phyloP scores from a whole-genome alignment of 2,888 invertebrate genomes.

The Acronicta psi region DNA sequence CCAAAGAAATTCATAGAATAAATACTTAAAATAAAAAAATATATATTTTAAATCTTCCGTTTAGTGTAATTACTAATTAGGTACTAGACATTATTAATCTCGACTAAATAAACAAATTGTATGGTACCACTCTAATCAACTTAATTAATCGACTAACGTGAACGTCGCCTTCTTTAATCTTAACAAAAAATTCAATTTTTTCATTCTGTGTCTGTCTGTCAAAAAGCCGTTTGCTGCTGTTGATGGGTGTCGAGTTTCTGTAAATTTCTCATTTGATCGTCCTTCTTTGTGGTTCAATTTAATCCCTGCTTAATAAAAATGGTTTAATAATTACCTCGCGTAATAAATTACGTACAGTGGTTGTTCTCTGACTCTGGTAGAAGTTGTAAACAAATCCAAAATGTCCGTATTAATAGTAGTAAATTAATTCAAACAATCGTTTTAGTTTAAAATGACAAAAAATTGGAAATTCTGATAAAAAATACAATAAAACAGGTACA shows the following conservation, averaged over 20 bases:
- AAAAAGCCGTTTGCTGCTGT: slow-evolving; percentile 73
- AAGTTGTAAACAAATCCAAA: slow-evolving; percentile 87
- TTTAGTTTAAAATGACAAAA: no score
- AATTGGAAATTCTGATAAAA: no score
- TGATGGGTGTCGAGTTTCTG: slow-evolving; percentile 80
- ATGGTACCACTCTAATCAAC: no score
- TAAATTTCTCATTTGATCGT: slow-evolving; percentile 67
- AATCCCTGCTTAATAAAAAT: slow-evolving; percentile 69
- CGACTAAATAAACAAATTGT: no score
- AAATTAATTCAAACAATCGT: no score
- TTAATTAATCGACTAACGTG: slow-evolving; percentile 10
- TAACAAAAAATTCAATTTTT: slow-evolving; percentile 10
- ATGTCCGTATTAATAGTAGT: no score
- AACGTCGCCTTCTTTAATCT: rapidly evolving
- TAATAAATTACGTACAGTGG: slow-evolving; percentile 63
- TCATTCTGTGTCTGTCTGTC: slow-evolving; percentile 66
- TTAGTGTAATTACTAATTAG: no score
- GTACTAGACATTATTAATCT: no score
- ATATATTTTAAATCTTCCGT: no score
- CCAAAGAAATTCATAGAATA: no score
- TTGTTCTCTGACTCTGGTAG: slow-evolving; percentile 62
- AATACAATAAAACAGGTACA: no score
- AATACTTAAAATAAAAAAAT: no score
- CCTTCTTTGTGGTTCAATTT: slow-evolving; percentile 59
- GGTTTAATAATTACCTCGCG: slow-evolving; percentile 70